A percentile compares a stretch with the other conserved stretches of the same genome.
These are phyloP conservation scores for Pseudorectes ferrugineus DNA, from an alignment of 2,113 vertebrate genomes.

Conservation along the genomic window DNA sequence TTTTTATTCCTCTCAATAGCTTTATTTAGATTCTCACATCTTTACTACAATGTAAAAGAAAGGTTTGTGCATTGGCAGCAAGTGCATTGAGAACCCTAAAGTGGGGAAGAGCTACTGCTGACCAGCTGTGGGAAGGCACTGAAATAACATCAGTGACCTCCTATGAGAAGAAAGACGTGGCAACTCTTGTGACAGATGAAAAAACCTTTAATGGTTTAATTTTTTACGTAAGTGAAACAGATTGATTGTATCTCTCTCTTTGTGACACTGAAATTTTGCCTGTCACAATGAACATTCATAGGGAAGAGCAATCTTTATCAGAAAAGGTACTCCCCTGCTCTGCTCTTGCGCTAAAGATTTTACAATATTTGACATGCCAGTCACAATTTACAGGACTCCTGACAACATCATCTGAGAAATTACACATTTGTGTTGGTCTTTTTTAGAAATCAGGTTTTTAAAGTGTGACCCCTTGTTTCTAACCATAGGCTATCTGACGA, in stretches of 20 bases:
- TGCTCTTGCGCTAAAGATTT: neutral
- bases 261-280: neutral
- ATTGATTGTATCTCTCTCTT: neutral
- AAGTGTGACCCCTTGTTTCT: conserved; percentile 2
- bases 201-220: neutral
- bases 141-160: neutral
- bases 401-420: conserved; percentile 40
- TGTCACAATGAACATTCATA: neutral
- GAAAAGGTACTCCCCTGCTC: neutral
- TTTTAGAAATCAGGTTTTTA: conserved; percentile 17
- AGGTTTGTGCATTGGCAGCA: neutral
- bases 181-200: neutral
- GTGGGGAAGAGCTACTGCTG: neutral
- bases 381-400: conserved; percentile 38
- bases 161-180: neutral
- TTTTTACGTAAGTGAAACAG: neutral
- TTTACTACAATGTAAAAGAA: neutral
- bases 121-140: neutral
- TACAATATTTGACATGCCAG: neutral
- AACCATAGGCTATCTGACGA: neutral
- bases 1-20: neutral
- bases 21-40: neutral
- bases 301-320: neutral
- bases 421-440: conserved; percentile 1
- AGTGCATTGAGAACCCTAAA: accelerated